phyloP scores from a whole-genome alignment of 2,797 vertebrate genomes.

The Bradypodion ventrale region DNA sequence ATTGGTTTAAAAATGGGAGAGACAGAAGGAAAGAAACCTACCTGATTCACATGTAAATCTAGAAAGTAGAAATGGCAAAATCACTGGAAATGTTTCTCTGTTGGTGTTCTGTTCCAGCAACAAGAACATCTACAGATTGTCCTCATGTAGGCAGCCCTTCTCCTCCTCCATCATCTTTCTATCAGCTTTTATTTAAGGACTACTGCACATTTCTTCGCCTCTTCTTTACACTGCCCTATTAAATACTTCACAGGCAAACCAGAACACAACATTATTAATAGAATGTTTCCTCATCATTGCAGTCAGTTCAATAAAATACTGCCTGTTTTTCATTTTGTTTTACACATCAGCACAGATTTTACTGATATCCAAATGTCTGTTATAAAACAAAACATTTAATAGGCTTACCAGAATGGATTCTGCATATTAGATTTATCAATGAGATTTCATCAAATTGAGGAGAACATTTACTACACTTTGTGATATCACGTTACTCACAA shows the following conservation, averaged over 20 bases:
- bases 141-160: too few species aligned
- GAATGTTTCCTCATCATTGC: conserved; percentile 7
- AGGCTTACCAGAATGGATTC: conserved; percentile 18
- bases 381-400: conserved; percentile 32
- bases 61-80: neutral
- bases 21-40: neutral
- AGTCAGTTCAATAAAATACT: conserved; percentile 27
- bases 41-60: too few species aligned
- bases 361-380: conserved; percentile 18
- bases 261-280: conserved; percentile 3
- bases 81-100: too few species aligned
- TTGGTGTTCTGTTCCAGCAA: too few species aligned
- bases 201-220: neutral
- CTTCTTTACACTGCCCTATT: neutral
- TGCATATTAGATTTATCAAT: conserved; percentile 23
- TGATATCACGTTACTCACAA: conserved; percentile 23
- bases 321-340: conserved; percentile 3
- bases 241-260: neutral
- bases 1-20: too few species aligned
- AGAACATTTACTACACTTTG: conserved; percentile 37
- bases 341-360: conserved; percentile 4
- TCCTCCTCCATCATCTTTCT: neutral
- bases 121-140: neutral
- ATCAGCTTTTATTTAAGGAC: neutral
- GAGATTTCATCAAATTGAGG: conserved; percentile 43